phyloP scores from a whole-genome alignment of 1,140 invertebrate species.

The Coptotermes formosanus region DNA sequence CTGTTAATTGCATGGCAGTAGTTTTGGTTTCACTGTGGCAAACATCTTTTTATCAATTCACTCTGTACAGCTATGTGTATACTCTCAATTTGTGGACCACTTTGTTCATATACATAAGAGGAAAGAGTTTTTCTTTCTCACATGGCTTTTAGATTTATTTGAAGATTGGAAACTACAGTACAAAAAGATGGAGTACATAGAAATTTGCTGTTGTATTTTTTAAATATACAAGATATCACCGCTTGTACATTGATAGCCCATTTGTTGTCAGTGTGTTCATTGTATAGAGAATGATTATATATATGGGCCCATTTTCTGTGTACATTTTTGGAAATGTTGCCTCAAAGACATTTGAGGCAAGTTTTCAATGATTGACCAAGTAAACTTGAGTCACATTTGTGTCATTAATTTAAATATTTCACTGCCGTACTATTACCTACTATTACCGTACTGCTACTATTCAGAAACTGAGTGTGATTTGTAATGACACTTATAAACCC shows the following conservation, averaged over 20 bases:
- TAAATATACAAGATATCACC: not conserved
- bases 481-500: not conserved
- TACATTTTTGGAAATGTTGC: too few species aligned
- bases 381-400: not conserved
- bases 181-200: slow-evolving; percentile 11
- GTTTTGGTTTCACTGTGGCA: not conserved
- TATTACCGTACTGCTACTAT: not conserved
- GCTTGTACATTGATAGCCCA: not conserved
- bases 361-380: not conserved
- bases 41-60: not conserved
- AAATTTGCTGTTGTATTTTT: not conserved
- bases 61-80: not conserved
- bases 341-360: not conserved
- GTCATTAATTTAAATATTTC: not conserved
- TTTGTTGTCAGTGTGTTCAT: slow-evolving; percentile 3
- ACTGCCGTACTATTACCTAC: not conserved
- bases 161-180: not conserved
- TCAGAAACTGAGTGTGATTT: not conserved
- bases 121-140: not conserved
- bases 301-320: not conserved
- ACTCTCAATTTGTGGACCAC: not conserved
- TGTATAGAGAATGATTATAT: not conserved
- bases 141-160: not conserved
- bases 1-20: not conserved
- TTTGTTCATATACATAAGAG: not conserved